These are phyloP conservation scores for Pimpla rufipes DNA, from an alignment of 2,888 invertebrate species.

Conservation along the genomic window DNA sequence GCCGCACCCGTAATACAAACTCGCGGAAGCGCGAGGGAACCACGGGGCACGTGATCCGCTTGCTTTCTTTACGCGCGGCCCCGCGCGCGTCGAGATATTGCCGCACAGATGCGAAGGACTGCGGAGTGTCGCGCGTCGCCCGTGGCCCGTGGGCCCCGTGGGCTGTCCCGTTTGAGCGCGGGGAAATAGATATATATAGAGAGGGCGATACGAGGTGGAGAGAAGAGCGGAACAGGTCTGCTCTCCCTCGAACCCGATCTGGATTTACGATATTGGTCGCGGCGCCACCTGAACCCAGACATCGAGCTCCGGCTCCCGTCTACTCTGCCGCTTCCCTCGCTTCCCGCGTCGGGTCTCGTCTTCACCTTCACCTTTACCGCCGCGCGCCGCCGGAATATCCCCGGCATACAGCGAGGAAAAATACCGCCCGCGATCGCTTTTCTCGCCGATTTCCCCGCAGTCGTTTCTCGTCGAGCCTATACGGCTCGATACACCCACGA, in stretches of 20 bases:
- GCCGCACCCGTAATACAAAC: slow-evolving; percentile 42
- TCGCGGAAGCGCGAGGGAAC: slow-evolving; percentile 53
- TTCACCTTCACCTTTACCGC: slow-evolving; percentile 30
- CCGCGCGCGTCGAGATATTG: slow-evolving; percentile 70
- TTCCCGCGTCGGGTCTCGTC: slow-evolving; percentile 14
- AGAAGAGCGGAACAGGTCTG: slow-evolving; percentile 68
- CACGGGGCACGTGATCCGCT: slow-evolving; percentile 76
- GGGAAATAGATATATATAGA: slow-evolving; percentile 36
- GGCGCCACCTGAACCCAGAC: slow-evolving; percentile 81
- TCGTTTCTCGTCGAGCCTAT: slow-evolving; percentile 37
- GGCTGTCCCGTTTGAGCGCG: slow-evolving; percentile 36
- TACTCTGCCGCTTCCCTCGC: neutral
- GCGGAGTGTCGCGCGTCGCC: slow-evolving; percentile 33
- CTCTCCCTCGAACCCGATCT: slow-evolving; percentile 78
- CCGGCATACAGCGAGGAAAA: neutral
- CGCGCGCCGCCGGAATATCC: neutral
- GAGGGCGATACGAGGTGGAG: slow-evolving; percentile 40
- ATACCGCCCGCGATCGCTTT: slow-evolving; percentile 19
- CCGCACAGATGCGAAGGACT: slow-evolving; percentile 76
- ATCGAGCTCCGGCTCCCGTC: slow-evolving; percentile 33
- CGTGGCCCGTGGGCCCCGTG: neutral
- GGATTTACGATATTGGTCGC: slow-evolving; percentile 83
- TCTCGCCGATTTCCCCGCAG: slow-evolving; percentile 30
- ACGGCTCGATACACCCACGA: neutral
- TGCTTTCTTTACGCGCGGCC: slow-evolving; percentile 70